Evolutionary conservation across 2,797 vertebrate species (phyloP).

Genomic region (Macrochelys suwanniensis): DNA sequence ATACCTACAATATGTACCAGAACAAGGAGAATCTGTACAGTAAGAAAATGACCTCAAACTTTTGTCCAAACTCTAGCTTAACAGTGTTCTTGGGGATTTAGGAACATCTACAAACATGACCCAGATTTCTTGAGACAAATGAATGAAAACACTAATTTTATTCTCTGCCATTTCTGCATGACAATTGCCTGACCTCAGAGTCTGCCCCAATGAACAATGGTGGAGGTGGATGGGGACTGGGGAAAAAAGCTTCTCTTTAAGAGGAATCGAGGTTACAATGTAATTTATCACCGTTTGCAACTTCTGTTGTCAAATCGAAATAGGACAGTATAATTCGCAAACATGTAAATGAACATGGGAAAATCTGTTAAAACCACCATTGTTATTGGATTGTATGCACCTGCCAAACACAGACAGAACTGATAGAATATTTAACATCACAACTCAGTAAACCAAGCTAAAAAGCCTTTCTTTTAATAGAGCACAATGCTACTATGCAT

Average conservation of each 20-base stretch:
- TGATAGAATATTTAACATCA: background rate
- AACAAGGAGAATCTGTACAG: background rate
- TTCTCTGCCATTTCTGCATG: background rate
- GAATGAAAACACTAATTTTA: background rate
- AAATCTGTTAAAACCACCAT: background rate
- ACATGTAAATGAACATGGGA: background rate
- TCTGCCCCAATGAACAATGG: background rate
- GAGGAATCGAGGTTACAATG: background rate
- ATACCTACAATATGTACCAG: accelerated
- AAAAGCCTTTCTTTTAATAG: background rate
- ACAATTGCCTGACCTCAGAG: slow-evolving; percentile 23
- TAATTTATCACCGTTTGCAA: background rate
- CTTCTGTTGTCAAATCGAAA: background rate
- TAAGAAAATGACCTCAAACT: background rate
- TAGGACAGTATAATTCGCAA: background rate
- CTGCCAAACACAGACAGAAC: accelerated
- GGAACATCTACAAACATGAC: background rate
- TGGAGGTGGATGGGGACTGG: background rate
- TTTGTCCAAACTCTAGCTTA: background rate
- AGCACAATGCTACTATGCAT: background rate
- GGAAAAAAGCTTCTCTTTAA: accelerated
- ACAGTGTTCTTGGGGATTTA: background rate
- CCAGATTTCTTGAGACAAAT: slow-evolving; percentile 17
- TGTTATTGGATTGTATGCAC: background rate
- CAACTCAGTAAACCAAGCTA: accelerated